Percentiles rank a stretch among this genome's conserved stretches.
These are phyloP conservation scores for Clamator glandarius DNA, from an alignment of 2,797 vertebrate genomes.

Conservation along the genomic window DNA sequence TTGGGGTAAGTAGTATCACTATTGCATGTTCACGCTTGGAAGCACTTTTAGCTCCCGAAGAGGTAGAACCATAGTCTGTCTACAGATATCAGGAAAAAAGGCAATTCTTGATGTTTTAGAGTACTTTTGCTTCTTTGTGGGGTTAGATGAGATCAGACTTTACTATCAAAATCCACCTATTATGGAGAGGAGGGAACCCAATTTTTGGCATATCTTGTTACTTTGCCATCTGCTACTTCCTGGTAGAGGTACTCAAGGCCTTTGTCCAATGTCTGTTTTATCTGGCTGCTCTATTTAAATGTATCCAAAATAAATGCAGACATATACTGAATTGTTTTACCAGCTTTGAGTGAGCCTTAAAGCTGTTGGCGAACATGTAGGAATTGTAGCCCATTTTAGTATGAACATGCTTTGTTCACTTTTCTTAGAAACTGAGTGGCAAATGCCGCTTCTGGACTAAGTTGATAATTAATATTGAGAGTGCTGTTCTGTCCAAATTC, in stretches of 20 bases:
- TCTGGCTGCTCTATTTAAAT: too few relatives aligned
- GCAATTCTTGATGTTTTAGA: not conserved
- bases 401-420: not conserved
- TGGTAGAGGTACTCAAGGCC: too few relatives aligned
- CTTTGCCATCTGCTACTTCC: too few relatives aligned
- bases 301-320: not conserved
- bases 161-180: not conserved
- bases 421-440: not conserved
- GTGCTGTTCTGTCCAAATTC: not conserved
- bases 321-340: not conserved
- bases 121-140: not conserved
- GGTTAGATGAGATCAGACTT: not conserved
- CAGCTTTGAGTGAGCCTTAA: not conserved
- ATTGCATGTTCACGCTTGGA: not conserved
- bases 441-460: not conserved
- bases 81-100: not conserved
- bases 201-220: too few relatives aligned
- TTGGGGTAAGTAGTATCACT: not conserved
- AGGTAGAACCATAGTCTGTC: not conserved
- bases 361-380: not conserved
- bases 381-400: not conserved
- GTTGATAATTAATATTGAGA: not conserved
- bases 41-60: not conserved
- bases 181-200: too few relatives aligned
- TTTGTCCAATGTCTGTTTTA: too few relatives aligned